phyloP scores from a whole-genome alignment of 2,797 vertebrate genomes.

The Acomys russatus region DNA sequence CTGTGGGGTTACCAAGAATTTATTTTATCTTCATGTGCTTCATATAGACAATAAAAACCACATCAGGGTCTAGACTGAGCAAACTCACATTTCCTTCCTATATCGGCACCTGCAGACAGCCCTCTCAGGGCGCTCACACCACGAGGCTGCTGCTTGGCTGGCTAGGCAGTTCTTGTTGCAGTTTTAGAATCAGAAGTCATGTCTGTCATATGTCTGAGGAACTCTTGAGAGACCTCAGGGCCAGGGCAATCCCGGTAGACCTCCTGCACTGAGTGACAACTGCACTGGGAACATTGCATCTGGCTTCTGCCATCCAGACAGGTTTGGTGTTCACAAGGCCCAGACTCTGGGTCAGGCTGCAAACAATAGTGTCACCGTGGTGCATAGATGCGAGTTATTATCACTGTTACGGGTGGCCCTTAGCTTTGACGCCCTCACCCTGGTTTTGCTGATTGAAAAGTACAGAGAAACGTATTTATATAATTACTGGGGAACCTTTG shows the following conservation, averaged over 20 bases:
- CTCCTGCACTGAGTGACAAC: background rate
- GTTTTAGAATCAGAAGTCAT: constrained; percentile 31
- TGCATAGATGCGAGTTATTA: background rate
- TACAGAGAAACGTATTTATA: background rate
- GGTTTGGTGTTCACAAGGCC: background rate
- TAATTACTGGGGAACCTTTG: background rate
- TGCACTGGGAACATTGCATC: background rate
- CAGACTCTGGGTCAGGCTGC: background rate
- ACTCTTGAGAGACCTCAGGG: background rate
- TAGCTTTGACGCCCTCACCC: background rate
- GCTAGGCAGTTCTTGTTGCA: background rate
- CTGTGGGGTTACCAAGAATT: background rate
- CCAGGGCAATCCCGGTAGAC: background rate
- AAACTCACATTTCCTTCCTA: constrained; percentile 38
- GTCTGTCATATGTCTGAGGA: background rate
- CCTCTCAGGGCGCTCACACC: background rate
- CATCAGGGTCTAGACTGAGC: background rate
- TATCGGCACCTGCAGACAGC: background rate
- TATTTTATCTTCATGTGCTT: constrained; percentile 31
- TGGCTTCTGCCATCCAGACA: background rate
- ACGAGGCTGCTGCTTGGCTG: background rate
- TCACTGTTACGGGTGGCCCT: background rate
- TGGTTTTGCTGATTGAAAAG: constrained; percentile 4
- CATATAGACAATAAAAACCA: constrained; percentile 6
- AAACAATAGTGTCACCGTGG: background rate